phyloP scores from a whole-genome alignment of 2,888 invertebrate species.

The Ormyrus nitidulus region DNA sequence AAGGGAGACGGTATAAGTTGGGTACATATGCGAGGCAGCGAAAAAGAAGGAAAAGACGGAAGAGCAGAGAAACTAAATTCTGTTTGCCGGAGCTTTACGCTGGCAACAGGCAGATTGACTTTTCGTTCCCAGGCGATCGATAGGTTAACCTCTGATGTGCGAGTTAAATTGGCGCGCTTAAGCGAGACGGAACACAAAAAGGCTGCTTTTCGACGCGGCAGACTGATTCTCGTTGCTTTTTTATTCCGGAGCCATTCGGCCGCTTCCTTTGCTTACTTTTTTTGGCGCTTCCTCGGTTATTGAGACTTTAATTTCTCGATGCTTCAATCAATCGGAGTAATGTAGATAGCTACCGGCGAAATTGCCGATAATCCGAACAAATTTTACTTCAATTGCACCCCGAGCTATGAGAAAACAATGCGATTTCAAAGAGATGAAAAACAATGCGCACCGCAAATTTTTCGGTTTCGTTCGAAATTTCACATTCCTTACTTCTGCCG shows the following conservation, averaged over 20 bases:
- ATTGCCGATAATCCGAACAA: no score
- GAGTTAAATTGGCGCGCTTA: constrained; percentile 33
- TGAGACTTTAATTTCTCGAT: no score
- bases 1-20: background rate
- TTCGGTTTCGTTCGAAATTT: no score
- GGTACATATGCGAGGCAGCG: background rate
- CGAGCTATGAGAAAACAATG: no score
- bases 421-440: no score
- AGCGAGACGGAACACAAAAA: constrained; percentile 15
- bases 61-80: constrained; percentile 10
- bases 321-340: no score
- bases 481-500: no score
- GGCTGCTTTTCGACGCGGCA: constrained; percentile 7
- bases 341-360: no score
- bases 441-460: no score
- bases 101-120: constrained; percentile 38
- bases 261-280: no score
- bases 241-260: background rate
- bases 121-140: constrained; percentile 31
- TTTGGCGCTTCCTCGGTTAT: no score
- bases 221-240: background rate
- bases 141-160: constrained; percentile 40
- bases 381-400: no score
- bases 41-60: background rate
- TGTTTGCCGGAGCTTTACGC: constrained; percentile 17